phyloP scores from a whole-genome alignment of 2,888 invertebrate species.

The Drosophila mercatorum region DNA sequence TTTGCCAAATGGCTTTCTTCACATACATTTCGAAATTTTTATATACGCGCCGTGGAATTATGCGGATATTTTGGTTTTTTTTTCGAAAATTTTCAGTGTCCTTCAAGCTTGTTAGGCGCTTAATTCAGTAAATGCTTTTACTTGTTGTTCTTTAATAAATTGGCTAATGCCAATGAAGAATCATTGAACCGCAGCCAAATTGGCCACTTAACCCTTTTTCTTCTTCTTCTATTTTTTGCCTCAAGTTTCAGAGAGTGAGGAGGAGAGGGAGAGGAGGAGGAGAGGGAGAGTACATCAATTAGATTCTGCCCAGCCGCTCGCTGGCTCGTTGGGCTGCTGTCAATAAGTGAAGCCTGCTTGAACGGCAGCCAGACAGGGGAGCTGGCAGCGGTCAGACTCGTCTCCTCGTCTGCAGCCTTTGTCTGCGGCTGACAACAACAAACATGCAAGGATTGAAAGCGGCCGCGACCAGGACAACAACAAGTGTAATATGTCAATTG shows the following conservation, averaged over 20 bases:
- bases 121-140: slow-evolving; percentile 14
- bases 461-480: slow-evolving; percentile 54
- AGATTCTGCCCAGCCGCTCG: slow-evolving; percentile 27
- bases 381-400: slow-evolving; percentile 9
- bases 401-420: slow-evolving; percentile 28
- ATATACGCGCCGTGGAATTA: slow-evolving; percentile 56
- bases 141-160: slow-evolving; percentile 49
- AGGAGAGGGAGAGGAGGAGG: neutral
- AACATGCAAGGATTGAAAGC: slow-evolving; percentile 46
- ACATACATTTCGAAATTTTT: slow-evolving; percentile 29
- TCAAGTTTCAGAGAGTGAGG: slow-evolving; percentile 3
- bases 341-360: slow-evolving; percentile 62
- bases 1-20: slow-evolving; percentile 27
- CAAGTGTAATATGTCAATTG: slow-evolving; percentile 79
- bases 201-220: slow-evolving; percentile 69
- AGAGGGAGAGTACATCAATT: slow-evolving; percentile 60
- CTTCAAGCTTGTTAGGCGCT: slow-evolving; percentile 14
- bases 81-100: slow-evolving; percentile 7
- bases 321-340: slow-evolving; percentile 38
- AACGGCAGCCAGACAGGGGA: slow-evolving; percentile 20
- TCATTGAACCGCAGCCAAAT: slow-evolving; percentile 66
- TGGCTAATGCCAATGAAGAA: slow-evolving; percentile 44
- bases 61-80: slow-evolving; percentile 30
- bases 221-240: slow-evolving; percentile 4
- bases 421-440: slow-evolving; percentile 39